Evolutionary conservation across 2,797 vertebrate species (phyloP).

Genomic region (Danio kyathit): DNA sequence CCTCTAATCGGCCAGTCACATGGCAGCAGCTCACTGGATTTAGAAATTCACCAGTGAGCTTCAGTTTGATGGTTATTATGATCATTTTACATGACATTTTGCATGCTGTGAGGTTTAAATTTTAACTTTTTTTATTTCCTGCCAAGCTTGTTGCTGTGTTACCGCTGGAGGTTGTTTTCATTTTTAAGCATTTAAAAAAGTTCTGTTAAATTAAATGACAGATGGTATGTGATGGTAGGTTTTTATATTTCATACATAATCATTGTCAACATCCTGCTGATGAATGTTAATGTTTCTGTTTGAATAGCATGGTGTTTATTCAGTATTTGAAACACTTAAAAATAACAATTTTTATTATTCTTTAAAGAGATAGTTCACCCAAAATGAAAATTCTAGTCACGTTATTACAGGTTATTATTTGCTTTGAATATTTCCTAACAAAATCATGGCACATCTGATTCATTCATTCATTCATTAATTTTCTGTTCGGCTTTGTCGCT

Average conservation of each 20-base stretch:
- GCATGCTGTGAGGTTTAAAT: not conserved
- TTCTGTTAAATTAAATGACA: slow-evolving; percentile 30
- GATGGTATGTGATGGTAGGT: not conserved
- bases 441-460: too few species aligned
- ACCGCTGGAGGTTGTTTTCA: not conserved
- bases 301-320: not conserved
- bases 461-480: too few species aligned
- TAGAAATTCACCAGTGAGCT: not conserved
- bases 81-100: not conserved
- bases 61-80: not conserved
- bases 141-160: not conserved
- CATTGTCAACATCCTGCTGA: not conserved
- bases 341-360: not conserved
- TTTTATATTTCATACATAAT: slow-evolving; percentile 26
- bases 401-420: too few species aligned
- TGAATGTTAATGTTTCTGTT: not conserved
- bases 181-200: not conserved
- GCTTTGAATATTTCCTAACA: too few species aligned
- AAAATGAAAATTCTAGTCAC: too few species aligned
- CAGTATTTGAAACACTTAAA: not conserved
- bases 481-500: too few species aligned
- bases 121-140: not conserved
- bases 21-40: too few species aligned
- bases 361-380: not conserved
- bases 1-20: not conserved